Conservation (phyloP, 92 coral and sea anemone genomes). For the Porites lobata region DNA sequence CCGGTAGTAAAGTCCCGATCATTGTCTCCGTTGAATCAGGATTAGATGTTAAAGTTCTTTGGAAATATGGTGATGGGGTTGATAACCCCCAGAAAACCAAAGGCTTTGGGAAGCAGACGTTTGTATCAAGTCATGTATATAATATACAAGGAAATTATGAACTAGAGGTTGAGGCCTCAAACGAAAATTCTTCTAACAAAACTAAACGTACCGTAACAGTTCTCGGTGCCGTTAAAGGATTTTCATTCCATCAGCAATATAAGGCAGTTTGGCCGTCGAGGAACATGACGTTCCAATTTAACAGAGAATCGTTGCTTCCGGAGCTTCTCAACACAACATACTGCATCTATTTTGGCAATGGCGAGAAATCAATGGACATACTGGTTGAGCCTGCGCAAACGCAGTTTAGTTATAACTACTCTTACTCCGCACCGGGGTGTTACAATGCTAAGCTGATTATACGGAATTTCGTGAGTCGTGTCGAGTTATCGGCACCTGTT, state of each 20-base stretch:
- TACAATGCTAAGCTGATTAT: conserved; percentile 58
- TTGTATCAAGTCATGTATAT: conserved; percentile 50
- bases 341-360: conserved; percentile 74
- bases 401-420: conserved; percentile 40
- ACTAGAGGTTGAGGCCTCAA: conserved; percentile 64
- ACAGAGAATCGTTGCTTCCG: conserved; percentile 23
- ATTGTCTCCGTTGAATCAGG: conserved; percentile 72
- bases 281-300: conserved; percentile 44
- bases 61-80: conserved; percentile 82
- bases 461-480: conserved; percentile 75
- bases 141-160: conserved; percentile 55
- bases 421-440: conserved; percentile 80
- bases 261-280: conserved; percentile 65
- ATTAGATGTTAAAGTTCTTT: conserved; percentile 66
- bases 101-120: conserved; percentile 32
- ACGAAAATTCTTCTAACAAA: conserved; percentile 36
- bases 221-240: conserved; percentile 74
- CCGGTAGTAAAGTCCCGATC: conserved; percentile 60
- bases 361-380: conserved; percentile 13
- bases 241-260: conserved; percentile 40
- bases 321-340: conserved; percentile 74
- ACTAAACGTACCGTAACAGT: conserved; percentile 37
- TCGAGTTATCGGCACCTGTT: conserved; percentile 64
- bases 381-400: conserved; percentile 29
- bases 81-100: conserved; percentile 25